phyloP scores from a whole-genome alignment of 1,140 invertebrate genomes.

The Chrysoperla carnea region DNA sequence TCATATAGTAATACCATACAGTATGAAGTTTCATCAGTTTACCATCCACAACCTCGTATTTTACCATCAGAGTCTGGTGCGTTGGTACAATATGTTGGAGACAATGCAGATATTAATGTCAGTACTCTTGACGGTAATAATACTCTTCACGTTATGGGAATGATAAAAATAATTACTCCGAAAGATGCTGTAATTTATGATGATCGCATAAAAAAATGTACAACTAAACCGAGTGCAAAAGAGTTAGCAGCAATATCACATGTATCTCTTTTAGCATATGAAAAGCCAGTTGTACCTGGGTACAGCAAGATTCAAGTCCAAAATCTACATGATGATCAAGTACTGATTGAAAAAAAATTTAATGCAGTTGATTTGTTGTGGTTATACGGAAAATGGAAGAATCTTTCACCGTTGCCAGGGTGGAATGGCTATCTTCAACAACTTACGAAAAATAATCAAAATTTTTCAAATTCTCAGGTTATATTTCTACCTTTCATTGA shows the following conservation, averaged over 20 bases:
- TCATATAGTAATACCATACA: conserved; percentile 11
- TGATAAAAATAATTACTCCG: conserved; percentile 2
- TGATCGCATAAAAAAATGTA: not conserved
- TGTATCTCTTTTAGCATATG: not conserved
- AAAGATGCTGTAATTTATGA: not conserved
- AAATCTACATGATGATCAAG: conserved; percentile 12
- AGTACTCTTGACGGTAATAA: conserved; percentile 11
- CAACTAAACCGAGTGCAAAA: not conserved
- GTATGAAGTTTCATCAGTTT: conserved; percentile 14
- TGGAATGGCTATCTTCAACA: conserved; percentile 15
- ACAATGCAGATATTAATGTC: conserved; percentile 16
- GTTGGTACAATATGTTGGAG: conserved; percentile 17
- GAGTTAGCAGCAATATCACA: not conserved
- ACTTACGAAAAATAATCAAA: conserved; percentile 5
- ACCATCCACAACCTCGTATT: conserved; percentile 6
- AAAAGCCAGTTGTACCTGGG: not conserved
- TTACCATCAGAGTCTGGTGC: conserved; percentile 2
- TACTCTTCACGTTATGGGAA: conserved; percentile 15
- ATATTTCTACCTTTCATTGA: conserved; percentile 10
- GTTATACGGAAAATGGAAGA: conserved; percentile 14
- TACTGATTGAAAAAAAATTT: conserved; percentile 11
- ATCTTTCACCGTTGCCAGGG: conserved; percentile 8
- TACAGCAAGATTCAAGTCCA: conserved; percentile 3
- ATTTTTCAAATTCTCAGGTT: conserved; percentile 8
- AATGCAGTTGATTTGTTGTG: conserved; percentile 14